Evolutionary conservation across 2,113 vertebrate species (phyloP).

Genomic region (Dendropsophus ebraccatus): DNA sequence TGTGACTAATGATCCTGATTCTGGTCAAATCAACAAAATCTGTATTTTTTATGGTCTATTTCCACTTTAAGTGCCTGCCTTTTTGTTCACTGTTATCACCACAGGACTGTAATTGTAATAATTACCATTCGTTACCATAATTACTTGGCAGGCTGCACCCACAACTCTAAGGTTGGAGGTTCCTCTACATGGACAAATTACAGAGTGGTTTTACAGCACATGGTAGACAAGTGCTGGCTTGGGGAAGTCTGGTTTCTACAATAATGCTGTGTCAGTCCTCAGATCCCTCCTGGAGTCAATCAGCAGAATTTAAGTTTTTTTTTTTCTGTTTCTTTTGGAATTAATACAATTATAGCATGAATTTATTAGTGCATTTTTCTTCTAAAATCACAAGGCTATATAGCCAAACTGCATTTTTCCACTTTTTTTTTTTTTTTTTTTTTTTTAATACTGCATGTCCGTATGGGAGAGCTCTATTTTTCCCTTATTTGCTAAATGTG

Average conservation of each 20-base stretch:
- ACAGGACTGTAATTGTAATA: not conserved
- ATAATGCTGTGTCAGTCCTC: not conserved
- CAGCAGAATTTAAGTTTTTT: not conserved
- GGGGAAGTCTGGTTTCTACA: slow-evolving; percentile 15
- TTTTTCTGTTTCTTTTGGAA: not conserved
- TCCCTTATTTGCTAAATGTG: not conserved
- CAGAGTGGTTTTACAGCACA: slow-evolving; percentile 38
- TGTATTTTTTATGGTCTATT: not conserved
- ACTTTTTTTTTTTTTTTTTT: too few species aligned
- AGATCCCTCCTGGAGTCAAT: not conserved
- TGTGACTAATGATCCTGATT: not conserved
- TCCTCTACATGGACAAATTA: slow-evolving; percentile 43
- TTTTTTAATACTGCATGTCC: not conserved
- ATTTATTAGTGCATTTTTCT: not conserved
- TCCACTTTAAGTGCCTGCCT: not conserved
- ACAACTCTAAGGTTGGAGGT: slow-evolving; percentile 27
- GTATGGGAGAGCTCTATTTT: too few species aligned
- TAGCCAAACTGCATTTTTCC: not conserved
- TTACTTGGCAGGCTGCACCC: slow-evolving; percentile 43
- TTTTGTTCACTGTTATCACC: slow-evolving; percentile 1
- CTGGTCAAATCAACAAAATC: not conserved
- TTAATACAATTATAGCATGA: not conserved
- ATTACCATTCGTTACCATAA: not conserved
- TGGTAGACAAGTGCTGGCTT: slow-evolving; percentile 33
- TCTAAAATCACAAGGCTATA: not conserved